Evolutionary conservation across 2,888 invertebrate genomes (phyloP), one percentile per base, ranked within the genome.

Genomic region (Venusia cambrica): DNA sequence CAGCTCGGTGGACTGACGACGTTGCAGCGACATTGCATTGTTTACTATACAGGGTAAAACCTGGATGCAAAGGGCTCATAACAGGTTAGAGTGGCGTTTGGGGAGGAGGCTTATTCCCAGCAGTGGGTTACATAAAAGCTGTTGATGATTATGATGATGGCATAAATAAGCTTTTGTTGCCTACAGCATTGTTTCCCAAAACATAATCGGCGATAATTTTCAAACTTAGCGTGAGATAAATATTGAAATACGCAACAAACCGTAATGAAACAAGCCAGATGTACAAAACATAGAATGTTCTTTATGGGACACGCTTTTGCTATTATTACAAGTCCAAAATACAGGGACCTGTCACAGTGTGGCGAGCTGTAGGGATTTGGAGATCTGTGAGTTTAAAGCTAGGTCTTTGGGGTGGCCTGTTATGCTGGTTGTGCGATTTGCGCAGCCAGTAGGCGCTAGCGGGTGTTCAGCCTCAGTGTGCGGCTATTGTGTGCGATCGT

Each of bases 251-350:
- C 56, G 52, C 53, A 51, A 48, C 54, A 42, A 45, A 53, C 57
- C 58, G 64, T 73, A 74, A 78, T 78, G 78, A 78, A 77, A 78
- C 72, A 76, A 73, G 69, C 75, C 76, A 75, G 76, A 78, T 76
- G 76, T 75, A 74, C 72, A 73, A 72, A 74, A 76, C 72, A 78
- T 71, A 71, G 67, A 71, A 74, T 73, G 73, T 78, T 76, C 77
- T 78, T 78, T 79, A 78, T 76, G 74, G 62, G 69, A 76, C 79
- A 77, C 70, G 75, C 72, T 77, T 77, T 74, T 55, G 73, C 74
- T 76, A 73, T 77, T 76, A 77, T 63, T 66, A 56, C 47, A 49
- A 49, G 65, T 49, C 76, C 76, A 77, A 57, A 67, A 59, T 68
- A 44, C 51, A 35, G 47, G 59, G 78, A 72, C 46, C 76, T 61